phyloP scores from a whole-genome alignment of 2,888 invertebrate species.

The Pseudococcus jackbeardsleyi region DNA sequence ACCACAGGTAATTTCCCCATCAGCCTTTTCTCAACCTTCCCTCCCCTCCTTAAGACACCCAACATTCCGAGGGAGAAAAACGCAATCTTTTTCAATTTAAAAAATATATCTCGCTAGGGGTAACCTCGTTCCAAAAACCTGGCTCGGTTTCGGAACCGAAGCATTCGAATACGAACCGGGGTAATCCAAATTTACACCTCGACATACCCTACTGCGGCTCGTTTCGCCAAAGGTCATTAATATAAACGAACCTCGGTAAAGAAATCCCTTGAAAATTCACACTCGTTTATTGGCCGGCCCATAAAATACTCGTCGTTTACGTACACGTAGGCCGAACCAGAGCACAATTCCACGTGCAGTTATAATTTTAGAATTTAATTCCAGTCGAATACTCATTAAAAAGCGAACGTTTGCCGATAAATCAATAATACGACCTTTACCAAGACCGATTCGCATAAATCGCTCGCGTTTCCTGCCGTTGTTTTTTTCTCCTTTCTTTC shows the following conservation, averaged over 20 bases:
- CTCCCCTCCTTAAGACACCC: not conserved
- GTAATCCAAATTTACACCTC: not conserved
- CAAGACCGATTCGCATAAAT: constrained; percentile 2
- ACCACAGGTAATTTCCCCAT: not conserved
- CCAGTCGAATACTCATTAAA: constrained; percentile 44
- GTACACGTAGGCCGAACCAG: not conserved
- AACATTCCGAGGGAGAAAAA: not conserved
- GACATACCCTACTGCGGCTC: not conserved
- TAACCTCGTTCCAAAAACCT: constrained; percentile 4
- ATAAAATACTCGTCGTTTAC: not conserved
- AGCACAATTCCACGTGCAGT: constrained; percentile 15
- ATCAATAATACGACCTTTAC: constrained; percentile 37
- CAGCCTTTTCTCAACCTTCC: not conserved
- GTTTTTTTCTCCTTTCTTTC: not conserved
- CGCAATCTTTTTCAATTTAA: not conserved
- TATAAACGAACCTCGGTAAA: constrained; percentile 37
- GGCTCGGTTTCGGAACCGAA: not conserved
- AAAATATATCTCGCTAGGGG: not conserved
- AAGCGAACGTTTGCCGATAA: constrained; percentile 33
- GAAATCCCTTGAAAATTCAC: constrained; percentile 44
- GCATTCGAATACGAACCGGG: not conserved
- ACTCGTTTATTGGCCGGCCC: constrained; percentile 27
- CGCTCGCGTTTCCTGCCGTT: not conserved
- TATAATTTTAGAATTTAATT: constrained; percentile 47
- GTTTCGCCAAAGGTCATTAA: constrained; percentile 35